Evolutionary conservation across 2,113 vertebrate species (phyloP).

Genomic region (Chaetops frenatus): DNA sequence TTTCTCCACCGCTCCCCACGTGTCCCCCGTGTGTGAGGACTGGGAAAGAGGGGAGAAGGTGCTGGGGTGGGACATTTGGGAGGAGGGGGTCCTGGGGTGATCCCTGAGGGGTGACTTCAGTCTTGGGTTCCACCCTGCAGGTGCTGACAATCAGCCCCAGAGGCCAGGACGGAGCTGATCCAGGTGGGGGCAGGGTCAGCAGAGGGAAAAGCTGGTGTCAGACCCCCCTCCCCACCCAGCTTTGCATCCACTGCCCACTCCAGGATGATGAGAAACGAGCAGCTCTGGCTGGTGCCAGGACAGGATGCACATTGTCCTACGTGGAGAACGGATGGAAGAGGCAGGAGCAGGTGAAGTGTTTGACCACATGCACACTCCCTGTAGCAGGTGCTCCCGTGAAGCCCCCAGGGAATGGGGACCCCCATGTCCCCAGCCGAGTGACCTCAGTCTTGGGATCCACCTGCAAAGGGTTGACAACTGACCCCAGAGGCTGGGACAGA

Average conservation of each 20-base stretch:
- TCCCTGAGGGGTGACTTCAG: neutral
- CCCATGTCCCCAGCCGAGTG: accelerated
- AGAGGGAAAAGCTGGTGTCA: neutral
- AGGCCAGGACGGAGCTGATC: neutral
- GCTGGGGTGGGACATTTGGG: neutral
- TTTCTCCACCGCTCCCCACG: neutral
- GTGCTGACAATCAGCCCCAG: neutral
- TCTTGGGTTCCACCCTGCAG: neutral
- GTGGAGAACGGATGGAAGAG: neutral
- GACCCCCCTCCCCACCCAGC: neutral
- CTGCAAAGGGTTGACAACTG: accelerated
- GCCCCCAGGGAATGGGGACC: neutral
- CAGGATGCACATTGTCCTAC: neutral
- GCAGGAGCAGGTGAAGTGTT: neutral
- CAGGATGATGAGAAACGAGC: neutral
- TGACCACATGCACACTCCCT: neutral
- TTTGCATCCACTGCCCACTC: neutral
- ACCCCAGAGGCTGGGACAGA: neutral
- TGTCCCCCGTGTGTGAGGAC: neutral
- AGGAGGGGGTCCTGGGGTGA: neutral
- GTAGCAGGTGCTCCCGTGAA: accelerated
- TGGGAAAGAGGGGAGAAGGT: neutral
- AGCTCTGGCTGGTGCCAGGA: neutral
- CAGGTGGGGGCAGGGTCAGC: accelerated
- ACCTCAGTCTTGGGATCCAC: neutral